A percentile compares a stretch with the other conserved stretches of the same genome.
phyloP scores from a whole-genome alignment of 2,113 vertebrate genomes.

The Antennarius striatus region DNA sequence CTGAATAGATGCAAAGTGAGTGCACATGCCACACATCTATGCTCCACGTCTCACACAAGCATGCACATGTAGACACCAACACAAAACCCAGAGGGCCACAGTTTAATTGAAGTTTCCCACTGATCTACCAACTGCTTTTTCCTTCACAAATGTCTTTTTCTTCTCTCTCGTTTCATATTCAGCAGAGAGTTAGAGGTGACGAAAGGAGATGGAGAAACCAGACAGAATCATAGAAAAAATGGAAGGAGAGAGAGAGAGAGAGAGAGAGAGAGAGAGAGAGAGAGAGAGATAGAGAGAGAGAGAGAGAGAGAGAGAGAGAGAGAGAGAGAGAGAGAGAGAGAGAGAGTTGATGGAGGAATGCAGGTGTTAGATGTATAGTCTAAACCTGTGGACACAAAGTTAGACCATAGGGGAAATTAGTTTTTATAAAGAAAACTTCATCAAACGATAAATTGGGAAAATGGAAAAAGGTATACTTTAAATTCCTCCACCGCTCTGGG shows the following conservation, averaged over 20 bases:
- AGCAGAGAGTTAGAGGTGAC: conserved; percentile 47
- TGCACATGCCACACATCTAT: not conserved
- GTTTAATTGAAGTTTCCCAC: conserved; percentile 78
- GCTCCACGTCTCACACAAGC: not conserved
- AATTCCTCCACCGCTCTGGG: conserved; percentile 28
- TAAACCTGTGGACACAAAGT: conserved; percentile 58
- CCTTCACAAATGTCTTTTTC: conserved; percentile 26
- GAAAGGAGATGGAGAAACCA: conserved; percentile 22
- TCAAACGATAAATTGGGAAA: conserved; percentile 53
- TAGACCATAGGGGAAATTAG: conserved; percentile 50
- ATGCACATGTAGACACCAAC: conserved; percentile 27
- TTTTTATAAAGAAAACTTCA: conserved; percentile 55
- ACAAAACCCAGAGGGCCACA: conserved; percentile 57
- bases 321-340: not conserved
- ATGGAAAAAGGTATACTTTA: conserved; percentile 23
- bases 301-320: not conserved
- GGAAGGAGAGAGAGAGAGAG: not conserved
- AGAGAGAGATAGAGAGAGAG: not conserved
- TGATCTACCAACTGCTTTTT: conserved; percentile 44
- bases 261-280: not conserved
- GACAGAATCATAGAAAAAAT: conserved; percentile 19
- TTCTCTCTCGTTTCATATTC: conserved; percentile 49
- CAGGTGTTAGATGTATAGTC: conserved; percentile 59
- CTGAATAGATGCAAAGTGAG: conserved; percentile 34
- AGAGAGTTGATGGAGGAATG: conserved; percentile 35